Evolutionary conservation across 2,888 invertebrate genomes (phyloP), one percentile per base, ranked within the genome.

Genomic region (Clostera curtula): DNA sequence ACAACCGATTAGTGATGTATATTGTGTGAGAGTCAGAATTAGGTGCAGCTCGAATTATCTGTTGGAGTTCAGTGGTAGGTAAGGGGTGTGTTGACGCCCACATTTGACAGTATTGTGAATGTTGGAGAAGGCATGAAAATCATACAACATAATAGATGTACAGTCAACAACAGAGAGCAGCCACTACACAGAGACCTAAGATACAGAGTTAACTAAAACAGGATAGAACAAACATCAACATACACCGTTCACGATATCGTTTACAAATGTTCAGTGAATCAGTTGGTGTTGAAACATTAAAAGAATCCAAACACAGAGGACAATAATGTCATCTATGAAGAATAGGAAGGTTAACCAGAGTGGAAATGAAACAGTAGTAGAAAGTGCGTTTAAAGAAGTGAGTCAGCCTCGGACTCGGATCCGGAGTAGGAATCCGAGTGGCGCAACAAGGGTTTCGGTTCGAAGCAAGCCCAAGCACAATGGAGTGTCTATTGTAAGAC

Each of bases 151-250:
- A 80, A 82, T 75, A 76, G 71, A 74, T 59, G 63, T 69, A 83
- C 83, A 83, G 67, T 76, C 74, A 74, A 83, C 83, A 85, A 85
- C 84, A 84, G 76, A 79, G 72, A 84, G 72, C 85, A 85, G 85
- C 83, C 83, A 84, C 84, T 85, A 85, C 80, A 82, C 82, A 84
- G 76, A 82, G 66, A 79, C 73, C 70, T 73, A 74, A 64, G 58
- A 68, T 74, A 74, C 66, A 69, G 65, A 71, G 56, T 62, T 52
- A 79, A 79, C 75, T 77, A 79, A 77, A 75, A 76, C 50, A 72
- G 68, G 68, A 72, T 54, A 74, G 64, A 70, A 62, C 59, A 53
- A 56, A 66, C 60, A 67, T 58, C 61, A 62, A 68, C 66, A 62
- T 55, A 66, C 62, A 67, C 63, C 63, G 71, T 67, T 65, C 63